phyloP scores from a whole-genome alignment of 2,113 vertebrate genomes.

The Macroglossus sobrinus region DNA sequence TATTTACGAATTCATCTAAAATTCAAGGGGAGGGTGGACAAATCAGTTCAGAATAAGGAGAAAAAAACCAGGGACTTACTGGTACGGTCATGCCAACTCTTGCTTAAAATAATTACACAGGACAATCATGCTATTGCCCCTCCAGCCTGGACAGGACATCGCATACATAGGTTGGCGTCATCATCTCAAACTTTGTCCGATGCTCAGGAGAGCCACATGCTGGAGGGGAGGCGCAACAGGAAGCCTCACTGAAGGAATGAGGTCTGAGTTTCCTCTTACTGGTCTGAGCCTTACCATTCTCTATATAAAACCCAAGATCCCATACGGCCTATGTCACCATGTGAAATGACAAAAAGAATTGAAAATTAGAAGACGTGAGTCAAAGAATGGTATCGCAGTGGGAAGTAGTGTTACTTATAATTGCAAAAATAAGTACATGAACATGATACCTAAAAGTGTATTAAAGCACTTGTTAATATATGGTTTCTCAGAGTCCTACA shows the following conservation, averaged over 20 bases:
- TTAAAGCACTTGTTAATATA: neutral
- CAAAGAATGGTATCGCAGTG: neutral
- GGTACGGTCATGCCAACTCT: neutral
- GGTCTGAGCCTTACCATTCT: neutral
- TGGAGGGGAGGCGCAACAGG: neutral
- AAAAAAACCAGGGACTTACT: neutral
- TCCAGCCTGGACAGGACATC: neutral
- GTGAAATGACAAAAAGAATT: neutral
- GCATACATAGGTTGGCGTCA: neutral
- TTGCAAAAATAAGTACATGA: neutral
- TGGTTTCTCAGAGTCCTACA: neutral
- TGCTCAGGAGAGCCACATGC: neutral
- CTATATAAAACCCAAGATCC: neutral
- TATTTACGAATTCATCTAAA: neutral
- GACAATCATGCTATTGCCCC: neutral
- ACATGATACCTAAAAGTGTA: neutral
- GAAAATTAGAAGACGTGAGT: neutral
- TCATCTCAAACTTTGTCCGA: neutral
- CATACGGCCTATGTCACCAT: neutral
- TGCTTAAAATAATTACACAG: neutral
- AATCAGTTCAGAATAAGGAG: neutral
- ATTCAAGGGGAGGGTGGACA: neutral
- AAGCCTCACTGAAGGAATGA: neutral
- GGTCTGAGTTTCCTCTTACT: neutral
- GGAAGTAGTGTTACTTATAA: neutral